Conservation (phyloP, 2,113 vertebrate genomes). For the Phylloscopus trochilus region DNA sequence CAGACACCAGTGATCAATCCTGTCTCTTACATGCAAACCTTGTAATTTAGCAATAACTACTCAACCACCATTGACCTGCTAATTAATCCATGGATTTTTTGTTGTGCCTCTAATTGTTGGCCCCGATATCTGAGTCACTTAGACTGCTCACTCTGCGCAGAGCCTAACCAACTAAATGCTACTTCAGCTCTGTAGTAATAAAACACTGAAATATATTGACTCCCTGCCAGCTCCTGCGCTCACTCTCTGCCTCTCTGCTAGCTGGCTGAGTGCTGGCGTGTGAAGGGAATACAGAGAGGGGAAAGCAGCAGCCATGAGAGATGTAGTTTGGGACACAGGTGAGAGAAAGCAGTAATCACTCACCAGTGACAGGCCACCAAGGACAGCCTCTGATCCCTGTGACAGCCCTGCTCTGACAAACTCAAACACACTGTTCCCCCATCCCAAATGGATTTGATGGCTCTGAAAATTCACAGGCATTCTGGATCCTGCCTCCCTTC, state of each 20-base stretch:
- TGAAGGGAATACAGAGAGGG: constrained; percentile 68
- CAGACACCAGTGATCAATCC: constrained; percentile 64
- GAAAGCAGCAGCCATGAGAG: constrained; percentile 27
- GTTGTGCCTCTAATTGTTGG: constrained; percentile 73
- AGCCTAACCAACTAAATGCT: constrained; percentile 75
- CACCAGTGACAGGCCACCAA: constrained; percentile 41
- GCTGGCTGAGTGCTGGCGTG: constrained; percentile 48
- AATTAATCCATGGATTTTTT: constrained; percentile 79
- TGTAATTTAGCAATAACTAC: constrained; percentile 78
- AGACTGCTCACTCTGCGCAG: constrained; percentile 63
- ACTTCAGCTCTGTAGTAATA: constrained; percentile 73
- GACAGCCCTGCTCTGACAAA: not conserved
- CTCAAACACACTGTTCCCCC: not conserved
- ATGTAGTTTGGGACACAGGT: constrained; percentile 64
- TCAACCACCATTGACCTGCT: constrained; percentile 75
- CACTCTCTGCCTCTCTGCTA: constrained; percentile 45
- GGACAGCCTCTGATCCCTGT: constrained; percentile 8
- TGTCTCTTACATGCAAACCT: constrained; percentile 63
- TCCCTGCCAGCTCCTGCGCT: constrained; percentile 68
- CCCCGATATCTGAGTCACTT: constrained; percentile 68
- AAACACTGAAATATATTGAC: constrained; percentile 80
- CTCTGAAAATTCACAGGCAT: not conserved
- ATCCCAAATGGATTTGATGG: not conserved
- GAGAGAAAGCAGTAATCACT: constrained; percentile 59
- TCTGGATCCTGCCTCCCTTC: not conserved